Evolutionary conservation across 1,140 invertebrate genomes (phyloP).

Genomic region (Zelostemma sp.): DNA sequence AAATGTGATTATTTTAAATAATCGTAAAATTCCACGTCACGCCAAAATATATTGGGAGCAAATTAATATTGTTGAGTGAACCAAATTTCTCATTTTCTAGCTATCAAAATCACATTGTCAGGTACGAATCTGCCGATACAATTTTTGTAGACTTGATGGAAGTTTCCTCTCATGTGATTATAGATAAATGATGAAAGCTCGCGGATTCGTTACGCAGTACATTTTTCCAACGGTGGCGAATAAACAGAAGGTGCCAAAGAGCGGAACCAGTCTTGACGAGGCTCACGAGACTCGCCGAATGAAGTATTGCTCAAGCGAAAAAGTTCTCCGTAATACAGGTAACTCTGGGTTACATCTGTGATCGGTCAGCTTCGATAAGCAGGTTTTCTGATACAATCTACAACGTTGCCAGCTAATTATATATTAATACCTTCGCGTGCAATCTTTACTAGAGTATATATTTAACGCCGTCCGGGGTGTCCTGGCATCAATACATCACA

Average conservation of each 20-base stretch:
- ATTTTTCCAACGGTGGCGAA: constrained; percentile 12
- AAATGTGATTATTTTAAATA: too few relatives aligned
- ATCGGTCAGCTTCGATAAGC: constrained; percentile 55
- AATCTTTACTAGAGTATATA: constrained; percentile 53
- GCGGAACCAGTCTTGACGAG: constrained; percentile 22
- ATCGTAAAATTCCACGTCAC: too few relatives aligned
- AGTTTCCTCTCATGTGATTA: too few relatives aligned
- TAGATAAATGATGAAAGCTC: not conserved
- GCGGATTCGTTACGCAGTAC: not conserved
- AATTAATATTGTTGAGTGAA: too few relatives aligned
- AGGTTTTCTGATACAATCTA: constrained; percentile 64
- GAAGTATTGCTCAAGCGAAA: constrained; percentile 21
- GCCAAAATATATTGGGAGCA: too few relatives aligned
- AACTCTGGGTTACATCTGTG: constrained; percentile 47
- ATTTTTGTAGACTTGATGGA: too few relatives aligned
- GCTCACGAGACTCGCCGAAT: constrained; percentile 18
- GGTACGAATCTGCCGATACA: too few relatives aligned
- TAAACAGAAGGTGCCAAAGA: constrained; percentile 24
- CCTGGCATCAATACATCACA: constrained; percentile 36
- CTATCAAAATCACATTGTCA: too few relatives aligned
- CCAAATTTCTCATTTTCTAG: too few relatives aligned
- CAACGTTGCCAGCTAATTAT: constrained; percentile 67
- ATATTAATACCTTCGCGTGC: constrained; percentile 69
- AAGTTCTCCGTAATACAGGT: constrained; percentile 45
- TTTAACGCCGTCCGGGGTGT: constrained; percentile 42